A percentile compares a stretch with the other conserved stretches of the same genome.
These are phyloP conservation scores for Atethmia centrago DNA, from an alignment of 2,888 invertebrate species.

Conservation along the genomic window DNA sequence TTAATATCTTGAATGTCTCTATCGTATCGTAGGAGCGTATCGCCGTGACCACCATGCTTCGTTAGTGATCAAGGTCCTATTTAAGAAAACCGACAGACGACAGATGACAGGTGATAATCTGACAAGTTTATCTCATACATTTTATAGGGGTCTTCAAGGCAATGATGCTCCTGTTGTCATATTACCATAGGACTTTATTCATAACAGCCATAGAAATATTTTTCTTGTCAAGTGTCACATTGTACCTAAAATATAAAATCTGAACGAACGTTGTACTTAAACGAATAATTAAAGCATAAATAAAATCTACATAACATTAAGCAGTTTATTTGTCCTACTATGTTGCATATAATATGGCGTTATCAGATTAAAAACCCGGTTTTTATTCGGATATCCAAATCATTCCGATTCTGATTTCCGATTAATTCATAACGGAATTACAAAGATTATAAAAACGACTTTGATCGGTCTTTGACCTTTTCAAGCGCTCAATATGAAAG, in stretches of 20 bases:
- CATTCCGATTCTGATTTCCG: conserved; percentile 22
- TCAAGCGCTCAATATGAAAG: conserved; percentile 36
- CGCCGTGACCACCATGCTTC: no score
- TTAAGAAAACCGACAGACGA: not conserved
- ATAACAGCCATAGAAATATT: not conserved
- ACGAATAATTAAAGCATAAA: not conserved
- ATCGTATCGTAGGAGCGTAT: not conserved
- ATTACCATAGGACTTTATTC: not conserved
- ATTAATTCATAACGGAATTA: conserved; percentile 29
- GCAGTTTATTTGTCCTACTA: conserved; percentile 5
- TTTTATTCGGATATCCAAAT: conserved; percentile 20
- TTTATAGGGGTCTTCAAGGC: not conserved
- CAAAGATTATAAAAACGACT: conserved; percentile 19
- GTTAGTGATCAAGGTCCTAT: not conserved
- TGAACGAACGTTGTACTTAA: not conserved
- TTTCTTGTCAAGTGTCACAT: not conserved
- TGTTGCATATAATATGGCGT: conserved; percentile 23
- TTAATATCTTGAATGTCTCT: not conserved
- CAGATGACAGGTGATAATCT: not conserved
- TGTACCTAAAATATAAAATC: not conserved
- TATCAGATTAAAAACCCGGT: conserved; percentile 5
- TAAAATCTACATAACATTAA: not conserved
- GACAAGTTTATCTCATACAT: not conserved
- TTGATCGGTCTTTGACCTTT: conserved; percentile 56
- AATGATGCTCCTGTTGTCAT: not conserved